phyloP scores from a whole-genome alignment of 53 echinoderm and acorn worm species.

The Temnopleurus reevesii region DNA sequence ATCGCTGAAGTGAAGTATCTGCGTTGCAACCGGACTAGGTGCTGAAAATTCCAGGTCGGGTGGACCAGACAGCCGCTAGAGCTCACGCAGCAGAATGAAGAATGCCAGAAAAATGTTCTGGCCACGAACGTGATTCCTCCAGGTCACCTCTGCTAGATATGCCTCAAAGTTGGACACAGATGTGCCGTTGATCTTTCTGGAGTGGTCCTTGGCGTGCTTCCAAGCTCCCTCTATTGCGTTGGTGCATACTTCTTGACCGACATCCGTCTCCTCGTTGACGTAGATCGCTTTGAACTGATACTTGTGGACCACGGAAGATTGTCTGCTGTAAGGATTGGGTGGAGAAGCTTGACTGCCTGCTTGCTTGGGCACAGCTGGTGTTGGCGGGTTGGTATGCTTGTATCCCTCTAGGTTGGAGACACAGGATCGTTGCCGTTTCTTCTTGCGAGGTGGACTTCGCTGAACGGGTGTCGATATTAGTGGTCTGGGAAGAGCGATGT shows the following conservation, averaged over 20 bases:
- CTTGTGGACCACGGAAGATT: neutral
- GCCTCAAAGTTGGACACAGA: neutral
- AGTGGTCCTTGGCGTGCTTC: slow-evolving; percentile 39
- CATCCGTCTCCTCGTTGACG: neutral
- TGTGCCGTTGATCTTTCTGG: neutral
- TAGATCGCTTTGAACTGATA: neutral
- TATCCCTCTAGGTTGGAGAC: neutral
- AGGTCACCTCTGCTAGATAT: slow-evolving; percentile 14
- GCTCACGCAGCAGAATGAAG: neutral
- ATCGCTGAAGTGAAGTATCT: neutral
- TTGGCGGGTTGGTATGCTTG: no score
- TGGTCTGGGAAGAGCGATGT: no score
- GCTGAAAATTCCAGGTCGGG: neutral
- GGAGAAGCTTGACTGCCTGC: no score
- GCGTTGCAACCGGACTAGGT: neutral
- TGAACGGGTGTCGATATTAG: no score
- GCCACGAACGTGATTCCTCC: neutral
- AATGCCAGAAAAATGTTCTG: neutral
- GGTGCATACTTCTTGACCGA: neutral
- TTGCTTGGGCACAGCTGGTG: neutral
- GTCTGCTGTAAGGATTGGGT: no score
- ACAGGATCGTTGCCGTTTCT: neutral
- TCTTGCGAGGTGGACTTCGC: no score
- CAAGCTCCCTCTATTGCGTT: slow-evolving; percentile 31
- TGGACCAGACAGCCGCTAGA: neutral